Evolutionary conservation across 2,888 invertebrate genomes (phyloP), one percentile per base, ranked within the genome.

Genomic region (Campopleginae sp.): DNA sequence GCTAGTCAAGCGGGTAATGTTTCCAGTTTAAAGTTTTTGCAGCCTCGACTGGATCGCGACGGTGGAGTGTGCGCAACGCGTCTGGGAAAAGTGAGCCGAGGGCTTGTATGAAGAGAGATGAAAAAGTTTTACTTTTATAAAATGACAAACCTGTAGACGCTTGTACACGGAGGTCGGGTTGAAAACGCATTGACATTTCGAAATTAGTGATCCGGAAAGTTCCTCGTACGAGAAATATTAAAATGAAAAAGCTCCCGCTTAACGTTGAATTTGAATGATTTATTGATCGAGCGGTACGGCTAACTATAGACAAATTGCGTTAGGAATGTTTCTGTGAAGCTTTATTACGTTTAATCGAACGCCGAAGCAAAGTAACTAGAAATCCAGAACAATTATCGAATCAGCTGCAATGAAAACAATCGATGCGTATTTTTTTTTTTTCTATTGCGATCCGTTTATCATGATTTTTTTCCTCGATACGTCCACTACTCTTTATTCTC

Each of bases 1-100:
- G 89, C 90, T 90, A 92, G 91, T 91, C 90, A 90, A 89, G 89
- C 90, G 91, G 90, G 91, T 92, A 92, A 92, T 91, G 91, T 93
- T 93, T 92, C 92, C 91, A 92, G 92, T 93, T 93, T 93, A 93
- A 93, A 93, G 91, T 93, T 93, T 92, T 89, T 88, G 77, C 89
- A 89, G 89, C 89, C 89, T 88, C 87, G 86, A 82, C 86, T 46
- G 63, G 80, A 86, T 91, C 86, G 84, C 80, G 86, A 79, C 87
- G 84, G 78, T 78, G 44, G 58, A 27, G 86, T 82, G 42, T 44
- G 71, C 58, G 4, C 12, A 51, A 44, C 12, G 66, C 2, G 12
- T 51, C 42, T 63, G 19, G 33, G 38, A 19, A 70, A 80, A 76
- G 77, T 33, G 19, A 58, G 66, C 33, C 38, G 61, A 66, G 61